Percentiles rank a stretch among this genome's conserved stretches.
Evolutionary conservation across 2,888 invertebrate species (phyloP).

Genomic region (Trissolcus japonicus): DNA sequence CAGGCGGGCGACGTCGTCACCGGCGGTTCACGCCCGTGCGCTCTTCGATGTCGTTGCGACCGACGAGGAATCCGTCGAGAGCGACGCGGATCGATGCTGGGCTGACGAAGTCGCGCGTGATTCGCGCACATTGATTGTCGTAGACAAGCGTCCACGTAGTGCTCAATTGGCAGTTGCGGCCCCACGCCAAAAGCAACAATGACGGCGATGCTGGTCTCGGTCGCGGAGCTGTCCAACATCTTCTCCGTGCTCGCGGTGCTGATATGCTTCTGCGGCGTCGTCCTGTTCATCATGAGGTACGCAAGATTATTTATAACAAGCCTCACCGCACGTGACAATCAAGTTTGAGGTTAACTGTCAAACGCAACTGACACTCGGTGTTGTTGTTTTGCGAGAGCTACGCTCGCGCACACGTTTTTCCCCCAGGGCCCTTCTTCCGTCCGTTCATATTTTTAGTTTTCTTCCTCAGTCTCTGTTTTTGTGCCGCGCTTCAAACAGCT

Average conservation of each 20-base stretch:
- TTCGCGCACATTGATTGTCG: conserved; percentile 14
- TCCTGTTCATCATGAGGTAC: conserved; percentile 85
- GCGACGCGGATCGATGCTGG: conserved; percentile 53
- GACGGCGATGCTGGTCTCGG: conserved; percentile 81
- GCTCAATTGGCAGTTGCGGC: not conserved
- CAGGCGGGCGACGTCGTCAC: conserved; percentile 8
- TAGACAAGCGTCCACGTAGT: not conserved
- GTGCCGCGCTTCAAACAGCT: not conserved
- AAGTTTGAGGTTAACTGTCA: conserved; percentile 44
- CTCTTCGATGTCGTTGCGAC: conserved; percentile 14
- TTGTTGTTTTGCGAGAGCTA: conserved; percentile 12
- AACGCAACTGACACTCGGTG: conserved; percentile 16
- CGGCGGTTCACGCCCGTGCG: conserved; percentile 29
- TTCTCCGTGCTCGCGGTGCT: conserved; percentile 85
- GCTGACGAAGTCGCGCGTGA: conserved; percentile 44
- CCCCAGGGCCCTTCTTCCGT: not conserved
- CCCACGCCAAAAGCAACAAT: conserved; percentile 65
- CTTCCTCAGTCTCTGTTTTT: not conserved
- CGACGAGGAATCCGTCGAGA: conserved; percentile 20
- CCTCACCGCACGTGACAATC: conserved; percentile 11
- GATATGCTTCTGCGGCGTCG: conserved; percentile 85
- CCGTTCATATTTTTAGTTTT: not conserved
- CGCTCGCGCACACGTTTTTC: not conserved
- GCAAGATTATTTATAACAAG: conserved; percentile 59
- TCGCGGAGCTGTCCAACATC: conserved; percentile 85